Conservation (phyloP, 2,888 invertebrate species). For the Acleris literana region DNA sequence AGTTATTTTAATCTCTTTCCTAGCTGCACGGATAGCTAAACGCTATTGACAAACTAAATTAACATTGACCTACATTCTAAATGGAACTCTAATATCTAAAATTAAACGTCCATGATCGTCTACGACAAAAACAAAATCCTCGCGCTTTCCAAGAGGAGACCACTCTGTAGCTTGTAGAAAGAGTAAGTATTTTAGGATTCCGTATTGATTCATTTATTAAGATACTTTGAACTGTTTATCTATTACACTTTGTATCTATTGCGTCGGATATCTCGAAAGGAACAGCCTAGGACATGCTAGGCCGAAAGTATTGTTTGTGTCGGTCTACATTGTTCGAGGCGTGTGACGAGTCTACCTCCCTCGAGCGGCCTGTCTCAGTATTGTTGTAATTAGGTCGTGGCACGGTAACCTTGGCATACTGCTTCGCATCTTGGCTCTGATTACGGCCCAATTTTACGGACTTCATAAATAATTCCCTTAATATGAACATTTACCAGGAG, state of each 20-base stretch:
- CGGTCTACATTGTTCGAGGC: neutral
- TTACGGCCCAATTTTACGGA: too few relatives aligned
- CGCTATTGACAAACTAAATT: neutral
- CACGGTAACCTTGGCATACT: constrained; percentile 28
- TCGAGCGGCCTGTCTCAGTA: constrained; percentile 7
- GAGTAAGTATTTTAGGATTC: too few relatives aligned
- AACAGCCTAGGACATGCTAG: too few relatives aligned
- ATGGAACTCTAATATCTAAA: neutral
- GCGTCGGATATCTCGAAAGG: too few relatives aligned
- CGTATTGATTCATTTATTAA: too few relatives aligned
- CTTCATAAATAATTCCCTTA: too few relatives aligned
- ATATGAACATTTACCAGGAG: too few relatives aligned
- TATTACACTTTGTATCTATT: too few relatives aligned
- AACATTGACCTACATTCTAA: neutral
- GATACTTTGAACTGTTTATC: too few relatives aligned
- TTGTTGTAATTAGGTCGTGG: constrained; percentile 22
- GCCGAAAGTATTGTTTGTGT: too few relatives aligned
- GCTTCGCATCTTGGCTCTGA: neutral
- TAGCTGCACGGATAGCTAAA: neutral
- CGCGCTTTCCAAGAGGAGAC: too few relatives aligned
- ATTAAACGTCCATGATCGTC: neutral
- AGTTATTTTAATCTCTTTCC: neutral
- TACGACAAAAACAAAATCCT: neutral
- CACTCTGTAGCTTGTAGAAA: too few relatives aligned
- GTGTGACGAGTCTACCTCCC: neutral